Conservation (phyloP, 2,888 invertebrate genomes). For the Harpagoxenus sublaevis region DNA sequence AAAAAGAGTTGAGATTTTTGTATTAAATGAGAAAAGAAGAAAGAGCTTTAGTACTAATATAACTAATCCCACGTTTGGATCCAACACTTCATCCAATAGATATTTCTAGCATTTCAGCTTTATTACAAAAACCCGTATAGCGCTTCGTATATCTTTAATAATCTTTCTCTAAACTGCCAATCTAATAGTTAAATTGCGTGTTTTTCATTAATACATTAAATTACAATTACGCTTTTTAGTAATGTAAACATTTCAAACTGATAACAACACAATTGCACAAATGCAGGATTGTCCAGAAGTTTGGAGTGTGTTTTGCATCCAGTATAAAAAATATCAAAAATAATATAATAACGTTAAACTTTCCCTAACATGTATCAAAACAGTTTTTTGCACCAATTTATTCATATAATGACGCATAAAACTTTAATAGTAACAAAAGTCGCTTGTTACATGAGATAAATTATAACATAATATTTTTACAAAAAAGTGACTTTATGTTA, state of each 20-base stretch:
- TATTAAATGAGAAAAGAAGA: not conserved
- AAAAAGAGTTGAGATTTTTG: not conserved
- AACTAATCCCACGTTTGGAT: not conserved
- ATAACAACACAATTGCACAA: not conserved
- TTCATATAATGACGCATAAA: not conserved
- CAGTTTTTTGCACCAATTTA: not conserved
- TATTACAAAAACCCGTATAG: not conserved
- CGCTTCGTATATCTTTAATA: not conserved
- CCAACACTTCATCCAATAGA: not conserved
- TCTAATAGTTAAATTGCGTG: not conserved
- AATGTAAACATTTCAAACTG: not conserved
- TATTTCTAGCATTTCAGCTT: not conserved
- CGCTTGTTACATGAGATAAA: not conserved
- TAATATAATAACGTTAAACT: not conserved
- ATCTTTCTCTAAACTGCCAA: not conserved
- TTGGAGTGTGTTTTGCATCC: not conserved
- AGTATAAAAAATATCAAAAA: not conserved
- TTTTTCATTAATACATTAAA: not conserved
- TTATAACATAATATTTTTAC: not conserved
- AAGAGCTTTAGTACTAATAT: not conserved
- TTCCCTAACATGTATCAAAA: not conserved
- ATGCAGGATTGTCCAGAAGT: not conserved
- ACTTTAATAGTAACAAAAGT: too few species aligned
- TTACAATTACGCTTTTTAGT: not conserved
- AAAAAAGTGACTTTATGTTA: not conserved